Base-by-base conservation (phyloP, 2,797 vertebrate genomes). In the Garrulus glandarius region DNA sequence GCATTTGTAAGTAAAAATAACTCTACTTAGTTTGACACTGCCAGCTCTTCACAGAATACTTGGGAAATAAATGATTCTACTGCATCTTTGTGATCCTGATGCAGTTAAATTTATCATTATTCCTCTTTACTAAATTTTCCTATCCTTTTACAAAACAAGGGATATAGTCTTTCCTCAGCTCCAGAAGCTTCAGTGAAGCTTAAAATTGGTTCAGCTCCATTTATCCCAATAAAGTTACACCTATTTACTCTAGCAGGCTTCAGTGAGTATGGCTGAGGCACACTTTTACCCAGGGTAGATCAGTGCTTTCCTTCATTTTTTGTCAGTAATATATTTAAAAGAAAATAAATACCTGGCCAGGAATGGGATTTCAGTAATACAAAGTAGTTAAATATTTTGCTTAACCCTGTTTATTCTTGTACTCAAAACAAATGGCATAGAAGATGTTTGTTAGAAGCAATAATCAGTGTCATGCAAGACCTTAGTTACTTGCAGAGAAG, bases 141-240 rank as follows among this genome's bases (percentile, higher is more conserved):
- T 69, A 18, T 77, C 30, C 57, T 87, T 89, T 92, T 81, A 83
- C 71, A 80, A 92, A 92, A 79, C 78, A 92, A 89, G 64, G n/a
- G 43, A 41, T 74, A 55, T 55, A 55, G 80, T 94, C 46, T 89
- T 92, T 91, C 18, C 46, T 80, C 55, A 59, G 60, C 34, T 91
- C 10, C 61, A 65, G 61, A 90, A 89, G 78, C 50, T 72, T 90
- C 93, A 95, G 36, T 88, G 87, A 81, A 92, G 84, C 91, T 83
- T 72, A 91, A 93, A 96, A 94, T 87, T 86, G 89, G 81, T 93
- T 97, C 76, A 84, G 55, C 69, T 96, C 72, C 61, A 75, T 96
- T 96, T 91, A 50, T 87, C 71, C 84, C 61, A 81, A 55, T 87
- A 77, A 94, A 91, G 83, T 87, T 70, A 81, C 50, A 86, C 30